Percentiles rank a stretch among this genome's conserved stretches.
phyloP scores from a whole-genome alignment of 2,888 invertebrate genomes.

The Nymphalis urticae region DNA sequence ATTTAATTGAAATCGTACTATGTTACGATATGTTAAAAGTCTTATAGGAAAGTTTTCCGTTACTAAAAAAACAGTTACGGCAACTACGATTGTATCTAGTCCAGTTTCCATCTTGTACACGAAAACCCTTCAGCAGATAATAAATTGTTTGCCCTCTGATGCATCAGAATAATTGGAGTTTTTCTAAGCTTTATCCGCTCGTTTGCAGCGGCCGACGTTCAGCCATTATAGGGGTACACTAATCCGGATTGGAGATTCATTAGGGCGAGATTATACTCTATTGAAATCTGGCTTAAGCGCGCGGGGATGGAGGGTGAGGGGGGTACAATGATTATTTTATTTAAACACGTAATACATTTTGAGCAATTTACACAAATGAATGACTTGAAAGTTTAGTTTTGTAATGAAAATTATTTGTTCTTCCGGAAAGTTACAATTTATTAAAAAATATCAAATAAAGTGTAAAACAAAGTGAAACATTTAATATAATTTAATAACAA shows the following conservation, averaged over 20 bases:
- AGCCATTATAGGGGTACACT: slow-evolving; percentile 69
- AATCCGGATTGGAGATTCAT: slow-evolving; percentile 82
- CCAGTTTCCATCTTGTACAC: slow-evolving; percentile 10
- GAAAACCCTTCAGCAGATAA: slow-evolving; percentile 20
- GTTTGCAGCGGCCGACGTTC: slow-evolving; percentile 67
- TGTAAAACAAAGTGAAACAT: no score
- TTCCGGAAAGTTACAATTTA: no score
- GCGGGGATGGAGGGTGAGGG: slow-evolving; percentile 51
- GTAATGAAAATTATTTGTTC: no score
- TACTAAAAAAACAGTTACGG: no score
- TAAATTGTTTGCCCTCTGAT: slow-evolving; percentile 41
- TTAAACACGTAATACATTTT: slow-evolving; percentile 14
- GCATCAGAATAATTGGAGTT: slow-evolving; percentile 65
- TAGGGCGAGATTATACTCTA: slow-evolving; percentile 81
- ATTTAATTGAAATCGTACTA: no score
- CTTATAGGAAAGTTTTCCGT: not conserved
- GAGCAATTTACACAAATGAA: not conserved
- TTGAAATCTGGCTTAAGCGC: slow-evolving; percentile 79
- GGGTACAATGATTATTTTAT: slow-evolving; percentile 33
- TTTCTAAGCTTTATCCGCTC: slow-evolving; percentile 68
- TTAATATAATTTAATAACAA: no score
- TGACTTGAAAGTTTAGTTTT: no score
- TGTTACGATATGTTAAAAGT: no score
- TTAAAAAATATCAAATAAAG: no score
- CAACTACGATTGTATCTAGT: not conserved